These are phyloP conservation scores for Carollia perspicillata DNA, from an alignment of 2,113 vertebrate species.

Conservation along the genomic window DNA sequence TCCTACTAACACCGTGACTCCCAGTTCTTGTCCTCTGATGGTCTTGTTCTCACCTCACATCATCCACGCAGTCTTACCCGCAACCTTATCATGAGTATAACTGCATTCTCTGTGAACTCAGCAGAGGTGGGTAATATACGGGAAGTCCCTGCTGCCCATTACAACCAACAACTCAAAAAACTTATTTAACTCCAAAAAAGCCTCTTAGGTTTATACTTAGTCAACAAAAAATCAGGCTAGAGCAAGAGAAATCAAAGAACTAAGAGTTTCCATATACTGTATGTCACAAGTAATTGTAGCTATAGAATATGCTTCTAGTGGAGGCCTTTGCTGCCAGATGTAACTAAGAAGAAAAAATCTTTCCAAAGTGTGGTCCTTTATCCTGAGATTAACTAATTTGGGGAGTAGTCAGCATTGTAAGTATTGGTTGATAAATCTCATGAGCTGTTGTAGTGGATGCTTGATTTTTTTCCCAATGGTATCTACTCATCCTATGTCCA, in stretches of 20 bases:
- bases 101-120: not conserved
- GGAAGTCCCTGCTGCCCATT: not conserved
- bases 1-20: not conserved
- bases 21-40: not conserved
- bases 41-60: not conserved
- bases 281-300: not conserved
- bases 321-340: not conserved
- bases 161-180: not conserved
- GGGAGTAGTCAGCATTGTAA: not conserved
- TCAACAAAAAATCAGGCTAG: constrained; percentile 9
- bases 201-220: not conserved
- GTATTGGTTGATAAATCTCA: not conserved
- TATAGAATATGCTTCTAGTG: not conserved
- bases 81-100: not conserved
- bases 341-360: constrained; percentile 28
- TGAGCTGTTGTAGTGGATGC: not conserved
- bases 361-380: not conserved
- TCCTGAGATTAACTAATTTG: not conserved
- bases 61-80: not conserved
- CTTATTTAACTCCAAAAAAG: not conserved
- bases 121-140: not conserved
- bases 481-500: not conserved
- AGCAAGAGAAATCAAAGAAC: constrained; percentile 9
- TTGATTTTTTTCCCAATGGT: not conserved
- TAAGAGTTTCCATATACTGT: not conserved